Evolutionary conservation across 2,113 vertebrate species (phyloP).

Genomic region (Pomatostomus ruficeps): DNA sequence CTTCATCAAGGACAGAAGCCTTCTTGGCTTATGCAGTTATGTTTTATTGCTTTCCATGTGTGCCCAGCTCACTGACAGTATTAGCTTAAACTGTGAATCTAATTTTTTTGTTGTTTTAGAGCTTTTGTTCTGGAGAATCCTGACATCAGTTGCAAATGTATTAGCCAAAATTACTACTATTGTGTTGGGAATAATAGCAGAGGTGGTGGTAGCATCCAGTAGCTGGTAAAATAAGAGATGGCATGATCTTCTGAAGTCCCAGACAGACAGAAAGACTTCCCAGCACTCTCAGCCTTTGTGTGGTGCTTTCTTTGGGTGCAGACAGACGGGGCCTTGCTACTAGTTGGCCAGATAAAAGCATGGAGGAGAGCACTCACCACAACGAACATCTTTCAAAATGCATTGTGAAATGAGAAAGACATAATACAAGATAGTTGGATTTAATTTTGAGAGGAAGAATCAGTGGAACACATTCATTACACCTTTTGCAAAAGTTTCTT

Average conservation of each 20-base stretch:
- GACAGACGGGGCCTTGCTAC: not conserved
- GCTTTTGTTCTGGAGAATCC: not conserved
- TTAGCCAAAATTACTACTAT: not conserved
- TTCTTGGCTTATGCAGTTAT: not conserved
- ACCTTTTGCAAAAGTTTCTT: not conserved
- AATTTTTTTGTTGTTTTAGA: not conserved
- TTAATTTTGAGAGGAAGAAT: not conserved
- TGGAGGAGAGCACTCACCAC: not conserved
- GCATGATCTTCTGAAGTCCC: not conserved
- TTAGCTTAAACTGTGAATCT: not conserved
- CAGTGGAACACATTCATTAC: not conserved
- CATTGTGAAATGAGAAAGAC: not conserved
- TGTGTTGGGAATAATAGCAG: not conserved
- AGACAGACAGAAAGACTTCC: not conserved
- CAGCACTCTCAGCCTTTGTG: not conserved
- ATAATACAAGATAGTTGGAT: not conserved
- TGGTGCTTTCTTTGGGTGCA: not conserved
- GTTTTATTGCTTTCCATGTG: not conserved
- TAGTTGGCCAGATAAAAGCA: not conserved
- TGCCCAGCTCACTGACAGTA: not conserved
- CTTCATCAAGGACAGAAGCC: not conserved
- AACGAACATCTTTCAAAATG: not conserved
- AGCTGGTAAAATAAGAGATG: not conserved
- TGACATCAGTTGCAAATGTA: not conserved
- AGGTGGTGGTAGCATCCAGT: not conserved